Base-by-base conservation (phyloP, 2,888 invertebrate species). In the Seira sanloemensis region DNA sequence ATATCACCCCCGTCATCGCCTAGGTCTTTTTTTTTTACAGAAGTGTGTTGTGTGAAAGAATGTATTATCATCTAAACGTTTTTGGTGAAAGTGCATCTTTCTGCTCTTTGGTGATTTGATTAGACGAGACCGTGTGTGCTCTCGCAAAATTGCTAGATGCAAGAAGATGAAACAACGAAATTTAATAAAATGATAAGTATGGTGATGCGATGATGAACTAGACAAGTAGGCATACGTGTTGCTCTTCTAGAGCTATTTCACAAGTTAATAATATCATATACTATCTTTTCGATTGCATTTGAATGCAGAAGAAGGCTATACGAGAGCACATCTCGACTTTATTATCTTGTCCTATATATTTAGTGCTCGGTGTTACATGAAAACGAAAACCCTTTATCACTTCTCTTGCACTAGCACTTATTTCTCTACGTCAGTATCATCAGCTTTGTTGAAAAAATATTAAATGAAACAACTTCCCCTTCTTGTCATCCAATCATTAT, bases 391-490 rank as follows among this genome's bases (percentile, higher is more conserved):
- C 37, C 12, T 37, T 37, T 37, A 37, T 37, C 37, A 12, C 37
- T 12, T n/a, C 37, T 37, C 12, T 37, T 58, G n/a, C n/a, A n/a
- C n/a, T n/a, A n/a, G n/a, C n/a, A n/a, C n/a, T n/a, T n/a, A 58
- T 58, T 58, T 58, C 58, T 58, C n/a, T 58, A 58, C 58, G 5
- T 58, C 58, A 58, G 7, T n/a, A 58, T n/a, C 58, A 58, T 37
- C 37, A 37, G 4, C 37, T 7, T 37, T 37, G 12, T 37, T 37
- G 58, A n/a, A 18, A 58, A 58, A 58, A 58, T 58, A 7, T 4
- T 58, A 58, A 18, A 58, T 58, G 9, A 58, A 58, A 58, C 58
- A 58, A 58, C 58, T 58, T 58, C n/a, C n/a, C 58, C 58, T 18
- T 58, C 58, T 58, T 58, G 7, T 58, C 58, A 58, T 58, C 58